phyloP scores from a whole-genome alignment of 2,888 invertebrate genomes.

The Scrobipalpa atriplicella region DNA sequence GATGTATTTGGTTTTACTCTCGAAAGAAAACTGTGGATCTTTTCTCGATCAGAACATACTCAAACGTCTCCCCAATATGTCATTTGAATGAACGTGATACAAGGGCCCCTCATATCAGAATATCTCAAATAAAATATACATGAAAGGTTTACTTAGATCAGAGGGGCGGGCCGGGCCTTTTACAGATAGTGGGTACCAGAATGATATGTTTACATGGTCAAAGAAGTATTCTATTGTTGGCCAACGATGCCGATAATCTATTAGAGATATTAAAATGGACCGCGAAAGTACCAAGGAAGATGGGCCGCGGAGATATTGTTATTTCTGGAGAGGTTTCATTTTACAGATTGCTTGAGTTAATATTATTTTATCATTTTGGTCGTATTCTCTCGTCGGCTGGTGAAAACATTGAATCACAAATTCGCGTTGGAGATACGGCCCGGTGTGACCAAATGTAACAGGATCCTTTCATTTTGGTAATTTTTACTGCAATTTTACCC shows the following conservation, averaged over 20 bases:
- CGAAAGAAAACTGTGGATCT: constrained; percentile 64
- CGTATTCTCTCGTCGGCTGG: constrained; percentile 22
- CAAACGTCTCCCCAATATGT: constrained; percentile 75
- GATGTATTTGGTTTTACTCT: constrained; percentile 66
- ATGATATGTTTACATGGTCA: constrained; percentile 71
- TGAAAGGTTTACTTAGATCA: constrained; percentile 76
- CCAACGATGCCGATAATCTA: constrained; percentile 74
- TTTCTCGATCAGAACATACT: constrained; percentile 64
- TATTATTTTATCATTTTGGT: constrained; percentile 41
- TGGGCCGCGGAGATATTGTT: constrained; percentile 53
- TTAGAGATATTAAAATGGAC: constrained; percentile 73
- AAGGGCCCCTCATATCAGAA: constrained; percentile 69
- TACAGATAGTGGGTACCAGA: constrained; percentile 58
- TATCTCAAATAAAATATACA: constrained; percentile 76
- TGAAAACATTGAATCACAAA: constrained; percentile 26
- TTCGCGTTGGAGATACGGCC: constrained; percentile 1
- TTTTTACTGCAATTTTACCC: no score
- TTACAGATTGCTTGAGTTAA: constrained; percentile 47
- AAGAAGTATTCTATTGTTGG: constrained; percentile 67
- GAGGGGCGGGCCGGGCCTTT: constrained; percentile 62
- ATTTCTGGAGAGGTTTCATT: constrained; percentile 41
- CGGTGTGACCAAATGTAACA: no score
- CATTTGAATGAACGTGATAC: constrained; percentile 75
- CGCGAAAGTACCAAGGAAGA: constrained; percentile 47
- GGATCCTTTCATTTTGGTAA: no score